Evolutionary conservation across 2,797 vertebrate species (phyloP).

Genomic region (Morus bassanus): DNA sequence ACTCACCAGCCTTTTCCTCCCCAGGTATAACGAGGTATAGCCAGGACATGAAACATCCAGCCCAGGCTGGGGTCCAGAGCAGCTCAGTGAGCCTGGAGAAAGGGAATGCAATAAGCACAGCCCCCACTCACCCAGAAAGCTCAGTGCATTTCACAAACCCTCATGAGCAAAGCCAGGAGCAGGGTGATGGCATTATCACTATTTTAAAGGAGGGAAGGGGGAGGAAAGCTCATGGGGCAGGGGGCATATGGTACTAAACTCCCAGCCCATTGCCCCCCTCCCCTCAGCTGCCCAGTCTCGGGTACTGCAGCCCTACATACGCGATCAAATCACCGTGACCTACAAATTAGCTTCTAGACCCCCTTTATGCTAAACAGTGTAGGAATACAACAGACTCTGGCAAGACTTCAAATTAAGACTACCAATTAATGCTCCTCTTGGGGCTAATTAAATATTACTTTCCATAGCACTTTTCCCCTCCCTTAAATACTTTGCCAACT

Average conservation of each 20-base stretch:
- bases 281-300: background rate
- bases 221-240: background rate
- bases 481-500: background rate
- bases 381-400: background rate
- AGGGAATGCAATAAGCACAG: fast-evolving
- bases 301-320: background rate
- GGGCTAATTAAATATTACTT: conserved; percentile 44
- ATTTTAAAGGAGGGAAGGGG: background rate
- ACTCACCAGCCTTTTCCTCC: background rate
- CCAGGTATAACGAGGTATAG: background rate
- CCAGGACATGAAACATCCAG: background rate
- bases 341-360: background rate
- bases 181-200: fast-evolving
- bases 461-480: background rate
- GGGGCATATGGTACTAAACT: fast-evolving
- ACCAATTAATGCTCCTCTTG: conserved; percentile 32
- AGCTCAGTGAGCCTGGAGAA: background rate
- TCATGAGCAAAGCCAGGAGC: background rate
- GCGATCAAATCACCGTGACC: background rate
- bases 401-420: conserved; percentile 17
- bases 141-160: background rate
- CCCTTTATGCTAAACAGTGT: background rate
- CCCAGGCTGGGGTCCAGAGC: background rate
- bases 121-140: background rate
- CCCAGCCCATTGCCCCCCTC: background rate